These are phyloP conservation scores for Cherax destructor DNA, from an alignment of 1,140 invertebrate genomes.

Conservation along the genomic window DNA sequence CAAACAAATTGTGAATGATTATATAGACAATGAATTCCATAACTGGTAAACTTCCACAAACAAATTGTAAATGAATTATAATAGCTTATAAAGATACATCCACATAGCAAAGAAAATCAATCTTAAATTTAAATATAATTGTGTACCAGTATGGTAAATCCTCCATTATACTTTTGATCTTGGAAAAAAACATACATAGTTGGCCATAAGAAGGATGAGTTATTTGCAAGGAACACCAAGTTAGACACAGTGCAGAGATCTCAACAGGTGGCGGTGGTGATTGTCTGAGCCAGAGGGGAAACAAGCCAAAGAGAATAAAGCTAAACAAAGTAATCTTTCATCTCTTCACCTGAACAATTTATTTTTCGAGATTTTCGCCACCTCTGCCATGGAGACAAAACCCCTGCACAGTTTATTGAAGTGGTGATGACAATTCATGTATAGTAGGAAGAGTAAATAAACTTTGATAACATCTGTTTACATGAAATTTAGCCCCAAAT, in stretches of 20 bases:
- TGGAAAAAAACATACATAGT: neutral
- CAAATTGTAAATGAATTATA: too few species aligned
- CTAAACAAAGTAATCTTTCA: neutral
- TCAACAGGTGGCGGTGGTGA: constrained; percentile 34
- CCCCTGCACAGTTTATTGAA: constrained; percentile 34
- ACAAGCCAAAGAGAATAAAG: constrained; percentile 4
- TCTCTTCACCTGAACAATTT: constrained; percentile 49
- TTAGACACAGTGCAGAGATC: constrained; percentile 20
- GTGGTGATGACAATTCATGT: neutral
- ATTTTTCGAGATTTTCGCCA: constrained; percentile 55
- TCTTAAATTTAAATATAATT: too few species aligned
- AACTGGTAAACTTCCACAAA: too few species aligned
- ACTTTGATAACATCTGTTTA: neutral
- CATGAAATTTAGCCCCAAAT: neutral
- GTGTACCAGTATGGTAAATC: too few species aligned
- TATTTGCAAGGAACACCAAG: neutral
- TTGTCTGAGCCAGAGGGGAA: neutral
- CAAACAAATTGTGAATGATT: too few species aligned
- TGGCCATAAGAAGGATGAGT: neutral
- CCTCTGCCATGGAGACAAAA: constrained; percentile 49
- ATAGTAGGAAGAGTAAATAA: neutral
- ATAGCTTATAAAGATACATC: too few species aligned
- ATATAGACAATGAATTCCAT: too few species aligned
- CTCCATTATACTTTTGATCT: neutral
- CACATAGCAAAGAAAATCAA: too few species aligned